Evolutionary conservation across 2,113 vertebrate species (phyloP), one percentile per base, ranked within the genome.

Genomic region (Oncorhynchus kisutch): DNA sequence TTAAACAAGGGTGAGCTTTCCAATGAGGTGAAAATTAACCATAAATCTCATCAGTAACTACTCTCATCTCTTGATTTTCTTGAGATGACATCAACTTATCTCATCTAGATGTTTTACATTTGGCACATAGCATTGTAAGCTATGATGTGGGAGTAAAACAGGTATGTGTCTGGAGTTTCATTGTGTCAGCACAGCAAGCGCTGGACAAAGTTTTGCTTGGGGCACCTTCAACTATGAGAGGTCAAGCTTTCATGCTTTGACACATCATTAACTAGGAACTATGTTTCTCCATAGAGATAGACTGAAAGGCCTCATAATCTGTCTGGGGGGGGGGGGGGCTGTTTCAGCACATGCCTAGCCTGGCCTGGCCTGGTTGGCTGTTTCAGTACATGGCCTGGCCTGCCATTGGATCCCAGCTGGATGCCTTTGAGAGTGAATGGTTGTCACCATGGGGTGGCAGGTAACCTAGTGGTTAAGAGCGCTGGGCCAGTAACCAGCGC

Each of bases 241-340:
- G 83, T 83, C 79, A 80, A 71, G 79, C 76, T 60, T 75, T 79
- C 57, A 7, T 83, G 77, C 76, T 80, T 71, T 82, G 78, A 84
- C 78, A 75, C 80, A 83, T 83, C 76, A 84, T 85, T 81, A 79
- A 84, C 77, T 72, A 74, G 77, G 66, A 81, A 78, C 84, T 79
- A 71, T 48, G 31, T 71, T 74, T 87, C 78, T 83, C 72, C 70
- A 81, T 69, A 79, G 81, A 82, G 78, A 82, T 79, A 7, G 71
- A 31, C 29, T 68, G 31, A 68, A 68, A 34, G 67, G 29, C 67
- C 31, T 34, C 67, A 27, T 66, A 82, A 78, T 75, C 80, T 70
- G 68, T 74, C 71, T 70, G 59, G 31, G 48, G 77, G 75, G 75
- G 75, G 31, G 31, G 31, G 1, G 31, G 4, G 31, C 31, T 34